These are phyloP conservation scores for Thaumatotibia leucotreta DNA, from an alignment of 1,140 invertebrate species.

Conservation along the genomic window DNA sequence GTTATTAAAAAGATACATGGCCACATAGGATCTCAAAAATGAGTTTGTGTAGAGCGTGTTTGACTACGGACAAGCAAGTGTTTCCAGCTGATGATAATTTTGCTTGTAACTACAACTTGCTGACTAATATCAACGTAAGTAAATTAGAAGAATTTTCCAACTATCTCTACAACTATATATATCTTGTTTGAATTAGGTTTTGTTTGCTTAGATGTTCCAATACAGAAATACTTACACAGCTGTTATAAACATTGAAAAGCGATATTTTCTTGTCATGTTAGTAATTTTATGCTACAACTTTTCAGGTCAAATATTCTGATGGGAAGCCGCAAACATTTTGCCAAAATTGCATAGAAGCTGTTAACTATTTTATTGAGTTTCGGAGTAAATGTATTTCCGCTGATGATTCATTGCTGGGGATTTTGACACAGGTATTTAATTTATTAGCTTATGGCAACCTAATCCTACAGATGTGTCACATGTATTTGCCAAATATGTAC, in stretches of 20 bases:
- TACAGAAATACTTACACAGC: constrained; percentile 2
- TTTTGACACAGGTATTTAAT: constrained; percentile 16
- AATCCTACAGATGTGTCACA: no score
- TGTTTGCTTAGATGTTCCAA: constrained; percentile 3
- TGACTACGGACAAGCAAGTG: constrained; percentile 29
- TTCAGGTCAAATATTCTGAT: constrained; percentile 39
- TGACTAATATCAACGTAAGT: constrained; percentile 51
- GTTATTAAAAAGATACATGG: not conserved
- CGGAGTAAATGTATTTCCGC: constrained; percentile 41
- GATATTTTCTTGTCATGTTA: no score
- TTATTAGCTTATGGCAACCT: no score
- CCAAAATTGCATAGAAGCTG: constrained; percentile 30
- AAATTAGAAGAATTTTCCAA: not conserved
- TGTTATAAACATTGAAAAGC: no score
- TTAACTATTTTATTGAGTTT: constrained; percentile 44
- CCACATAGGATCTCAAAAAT: constrained; percentile 7
- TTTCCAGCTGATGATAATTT: constrained; percentile 39
- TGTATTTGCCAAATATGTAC: no score
- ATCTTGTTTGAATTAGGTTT: no score
- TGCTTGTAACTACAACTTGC: constrained; percentile 40
- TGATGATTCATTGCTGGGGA: constrained; percentile 24
- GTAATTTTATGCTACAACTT: no score
- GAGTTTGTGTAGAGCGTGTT: constrained; percentile 51
- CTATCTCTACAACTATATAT: no score
- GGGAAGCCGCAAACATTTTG: constrained; percentile 40